These are phyloP conservation scores for Drosophila sucinea DNA, from an alignment of 1,140 invertebrate species.

Conservation along the genomic window DNA sequence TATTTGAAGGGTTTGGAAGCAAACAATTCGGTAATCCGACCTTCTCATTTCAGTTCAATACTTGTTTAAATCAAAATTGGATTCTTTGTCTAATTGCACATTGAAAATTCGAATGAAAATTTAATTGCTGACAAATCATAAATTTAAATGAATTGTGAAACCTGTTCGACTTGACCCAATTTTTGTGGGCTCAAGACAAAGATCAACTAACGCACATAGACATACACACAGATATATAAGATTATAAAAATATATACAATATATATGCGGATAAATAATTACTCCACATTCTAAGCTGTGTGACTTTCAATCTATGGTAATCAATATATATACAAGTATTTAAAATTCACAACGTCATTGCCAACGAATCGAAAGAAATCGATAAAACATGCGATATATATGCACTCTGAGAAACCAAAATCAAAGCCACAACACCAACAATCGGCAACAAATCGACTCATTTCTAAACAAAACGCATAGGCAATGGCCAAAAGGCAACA, in stretches of 20 bases:
- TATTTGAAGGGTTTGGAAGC: too few relatives aligned
- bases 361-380: constrained; percentile 13
- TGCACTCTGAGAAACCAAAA: constrained; percentile 40
- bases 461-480: constrained; percentile 62
- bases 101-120: constrained; percentile 23
- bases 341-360: constrained; percentile 62
- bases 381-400: constrained; percentile 50
- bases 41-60: neutral
- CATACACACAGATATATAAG: constrained; percentile 12
- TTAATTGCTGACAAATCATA: constrained; percentile 47
- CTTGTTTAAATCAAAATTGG: neutral
- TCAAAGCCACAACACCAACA: constrained; percentile 1
- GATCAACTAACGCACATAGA: constrained; percentile 25
- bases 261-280: constrained; percentile 31
- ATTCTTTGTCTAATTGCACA: constrained; percentile 13
- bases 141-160: constrained; percentile 27
- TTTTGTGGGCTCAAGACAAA: constrained; percentile 42
- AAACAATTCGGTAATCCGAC: neutral
- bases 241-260: constrained; percentile 13
- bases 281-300: constrained; percentile 24
- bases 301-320: constrained; percentile 11
- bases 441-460: constrained; percentile 42
- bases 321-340: constrained; percentile 4
- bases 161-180: constrained; percentile 73
- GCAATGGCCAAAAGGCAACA: neutral